These are phyloP conservation scores for Cyanistes caeruleus DNA, from an alignment of 2,113 vertebrate genomes.

Conservation along the genomic window DNA sequence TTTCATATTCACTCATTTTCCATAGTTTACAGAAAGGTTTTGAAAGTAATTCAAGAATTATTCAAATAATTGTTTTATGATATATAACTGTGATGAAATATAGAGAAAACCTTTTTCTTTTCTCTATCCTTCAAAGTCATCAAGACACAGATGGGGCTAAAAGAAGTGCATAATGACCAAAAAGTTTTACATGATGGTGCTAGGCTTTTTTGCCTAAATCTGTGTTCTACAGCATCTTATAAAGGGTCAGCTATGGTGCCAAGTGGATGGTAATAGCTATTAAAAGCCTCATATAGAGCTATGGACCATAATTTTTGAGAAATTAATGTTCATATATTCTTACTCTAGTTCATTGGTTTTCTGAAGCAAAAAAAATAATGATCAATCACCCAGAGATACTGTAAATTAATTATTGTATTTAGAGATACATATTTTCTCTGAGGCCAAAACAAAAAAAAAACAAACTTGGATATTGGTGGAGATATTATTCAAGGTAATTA, in stretches of 20 bases:
- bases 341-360: not conserved
- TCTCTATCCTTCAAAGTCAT: not conserved
- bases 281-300: not conserved
- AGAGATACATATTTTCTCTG: not conserved
- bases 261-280: not conserved
- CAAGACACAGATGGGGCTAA: not conserved
- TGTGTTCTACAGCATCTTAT: not conserved
- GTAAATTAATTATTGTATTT: not conserved
- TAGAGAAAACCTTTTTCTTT: not conserved
- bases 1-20: not conserved
- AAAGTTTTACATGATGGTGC: not conserved
- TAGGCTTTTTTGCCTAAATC: not conserved
- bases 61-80: not conserved
- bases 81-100: not conserved
- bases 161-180: not conserved
- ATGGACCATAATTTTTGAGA: not conserved
- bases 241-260: not conserved
- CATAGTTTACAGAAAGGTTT: not conserved
- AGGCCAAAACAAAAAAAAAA: not conserved
- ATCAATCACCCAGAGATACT: not conserved
- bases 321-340: not conserved
- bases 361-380: not conserved
- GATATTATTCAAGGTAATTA: not conserved
- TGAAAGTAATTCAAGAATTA: conserved; percentile 11
- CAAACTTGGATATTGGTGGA: not conserved